These are phyloP conservation scores for Epirrhoe tristata DNA, from an alignment of 2,888 invertebrate species.

Conservation along the genomic window DNA sequence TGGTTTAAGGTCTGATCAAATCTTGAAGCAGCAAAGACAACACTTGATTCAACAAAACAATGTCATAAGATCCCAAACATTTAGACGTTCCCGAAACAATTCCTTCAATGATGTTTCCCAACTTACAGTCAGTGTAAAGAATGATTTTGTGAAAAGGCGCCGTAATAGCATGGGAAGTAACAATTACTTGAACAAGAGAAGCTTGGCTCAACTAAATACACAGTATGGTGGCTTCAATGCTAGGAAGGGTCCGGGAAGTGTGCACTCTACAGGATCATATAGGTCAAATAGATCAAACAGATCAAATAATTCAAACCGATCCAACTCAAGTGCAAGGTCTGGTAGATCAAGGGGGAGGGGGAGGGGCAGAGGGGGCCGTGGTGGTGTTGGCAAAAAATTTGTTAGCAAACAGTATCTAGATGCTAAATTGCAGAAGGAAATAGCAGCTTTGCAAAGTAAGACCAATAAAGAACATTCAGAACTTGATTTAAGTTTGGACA, in stretches of 20 bases:
- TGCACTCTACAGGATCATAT: slow-evolving; percentile 75
- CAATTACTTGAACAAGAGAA: slow-evolving; percentile 72
- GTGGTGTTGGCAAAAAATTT: slow-evolving; percentile 72
- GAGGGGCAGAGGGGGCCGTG: slow-evolving; percentile 63
- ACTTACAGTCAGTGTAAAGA: slow-evolving; percentile 78
- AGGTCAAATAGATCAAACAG: slow-evolving; percentile 65
- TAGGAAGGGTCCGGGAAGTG: slow-evolving; percentile 75
- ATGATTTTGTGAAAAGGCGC: slow-evolving; percentile 73
- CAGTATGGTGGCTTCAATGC: slow-evolving; percentile 68
- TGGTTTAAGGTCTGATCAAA: slow-evolving; percentile 80
- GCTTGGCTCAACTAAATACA: slow-evolving; percentile 71
- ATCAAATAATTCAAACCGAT: slow-evolving; percentile 65
- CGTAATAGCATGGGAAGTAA: slow-evolving; percentile 75
- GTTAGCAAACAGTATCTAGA: slow-evolving; percentile 73
- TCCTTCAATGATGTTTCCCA: slow-evolving; percentile 72
- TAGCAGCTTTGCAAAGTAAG: slow-evolving; percentile 78
- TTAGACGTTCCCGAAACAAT: slow-evolving; percentile 77
- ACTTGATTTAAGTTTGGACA: slow-evolving; percentile 53
- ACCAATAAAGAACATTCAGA: slow-evolving; percentile 38
- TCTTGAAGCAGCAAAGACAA: slow-evolving; percentile 69
- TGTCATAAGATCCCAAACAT: slow-evolving; percentile 76
- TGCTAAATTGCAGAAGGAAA: slow-evolving; percentile 76
- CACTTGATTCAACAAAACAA: slow-evolving; percentile 63
- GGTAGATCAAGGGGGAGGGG: slow-evolving; percentile 66
- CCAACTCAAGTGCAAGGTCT: slow-evolving; percentile 65